These are phyloP conservation scores for Anoplopoma fimbria DNA, from an alignment of 2,113 vertebrate species.

Conservation along the genomic window DNA sequence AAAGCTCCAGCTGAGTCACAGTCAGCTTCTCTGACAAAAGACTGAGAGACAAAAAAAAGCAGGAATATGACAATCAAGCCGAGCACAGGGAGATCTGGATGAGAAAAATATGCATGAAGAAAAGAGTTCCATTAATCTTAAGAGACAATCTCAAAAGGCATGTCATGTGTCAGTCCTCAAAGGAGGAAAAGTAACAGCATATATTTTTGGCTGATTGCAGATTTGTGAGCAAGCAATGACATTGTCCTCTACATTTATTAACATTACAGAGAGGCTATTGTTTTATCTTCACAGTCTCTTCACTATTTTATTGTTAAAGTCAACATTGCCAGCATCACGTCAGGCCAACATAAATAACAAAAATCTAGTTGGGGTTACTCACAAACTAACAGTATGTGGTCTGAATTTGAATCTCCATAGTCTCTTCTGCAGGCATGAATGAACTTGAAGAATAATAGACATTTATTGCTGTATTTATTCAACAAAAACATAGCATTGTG, in stretches of 20 bases:
- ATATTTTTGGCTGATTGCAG: constrained; percentile 22
- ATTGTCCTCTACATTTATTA: neutral
- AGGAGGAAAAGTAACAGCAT: no score
- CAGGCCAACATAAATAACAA: constrained; percentile 46
- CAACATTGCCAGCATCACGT: constrained; percentile 8
- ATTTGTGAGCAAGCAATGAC: constrained; percentile 16
- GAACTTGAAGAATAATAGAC: constrained; percentile 43
- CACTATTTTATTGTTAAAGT: constrained; percentile 37
- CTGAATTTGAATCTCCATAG: constrained; percentile 45
- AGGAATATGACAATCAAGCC: constrained; percentile 59
- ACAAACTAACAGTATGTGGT: constrained; percentile 28
- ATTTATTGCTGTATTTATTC: constrained; percentile 45
- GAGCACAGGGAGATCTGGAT: constrained; percentile 45
- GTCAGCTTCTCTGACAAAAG: constrained; percentile 64
- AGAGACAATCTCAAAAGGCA: constrained; percentile 33
- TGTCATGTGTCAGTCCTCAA: no score
- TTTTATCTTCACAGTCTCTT: constrained; percentile 31
- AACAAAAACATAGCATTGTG: constrained; percentile 21
- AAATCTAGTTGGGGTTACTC: constrained; percentile 31
- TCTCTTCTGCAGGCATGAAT: constrained; percentile 29
- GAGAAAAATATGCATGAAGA: constrained; percentile 13
- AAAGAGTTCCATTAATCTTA: constrained; percentile 35
- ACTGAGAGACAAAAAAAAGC: constrained; percentile 55
- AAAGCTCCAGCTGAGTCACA: constrained; percentile 77
- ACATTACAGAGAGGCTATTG: constrained; percentile 24